Evolutionary conservation across 2,113 vertebrate species (phyloP), one percentile per base, ranked within the genome.

Genomic region (Gallinago paraguaiae): DNA sequence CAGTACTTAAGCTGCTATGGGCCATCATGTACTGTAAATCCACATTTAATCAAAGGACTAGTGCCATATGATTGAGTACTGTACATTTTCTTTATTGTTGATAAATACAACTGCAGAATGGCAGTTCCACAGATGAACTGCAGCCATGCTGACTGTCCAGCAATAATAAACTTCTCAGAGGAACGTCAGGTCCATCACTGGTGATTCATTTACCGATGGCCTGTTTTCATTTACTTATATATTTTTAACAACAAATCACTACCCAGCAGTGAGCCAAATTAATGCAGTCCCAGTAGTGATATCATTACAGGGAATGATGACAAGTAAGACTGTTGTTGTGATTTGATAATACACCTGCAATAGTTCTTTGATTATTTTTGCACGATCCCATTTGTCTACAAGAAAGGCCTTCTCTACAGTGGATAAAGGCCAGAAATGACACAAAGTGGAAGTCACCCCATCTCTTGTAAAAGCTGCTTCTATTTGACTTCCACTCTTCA

Each of bases 1-100:
- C 7, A 23, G 90, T 94, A 95, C 95, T 96, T 97, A 95, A 96
- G 93, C 61, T 94, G 76, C 91, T 94, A 67, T 89, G 91, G 88
- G 96, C 77, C 90, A 88, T 93, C 90, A 84, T 61, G 56, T 76
- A 74, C 70, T 84, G 76, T 87, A 97, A 93, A 97, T 92, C 56
- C 82, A 86, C 60, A 63, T 89, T 94, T 94, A 95, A 96, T 96
- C 94, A 96, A 88, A 95, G 23, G 50, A 86, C 25, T 6, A 1
- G 1, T 69, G 65, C 43, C 71, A 45, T 20, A 37, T 91, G 92
- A 95, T 91, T 91, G 82, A 94, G 37, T 45, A 87, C 48, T 84
- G 54, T 70, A 74, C 51, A 87, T 93, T 95, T 76, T 59, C 60
- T 93, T 83, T 70, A 65, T 48, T 59, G 56, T 74, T 54, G 48